Percentiles rank a stretch among this genome's conserved stretches.
Conservation (phyloP, 53 echinoderm and acorn worm species). For the Crossaster papposus region DNA sequence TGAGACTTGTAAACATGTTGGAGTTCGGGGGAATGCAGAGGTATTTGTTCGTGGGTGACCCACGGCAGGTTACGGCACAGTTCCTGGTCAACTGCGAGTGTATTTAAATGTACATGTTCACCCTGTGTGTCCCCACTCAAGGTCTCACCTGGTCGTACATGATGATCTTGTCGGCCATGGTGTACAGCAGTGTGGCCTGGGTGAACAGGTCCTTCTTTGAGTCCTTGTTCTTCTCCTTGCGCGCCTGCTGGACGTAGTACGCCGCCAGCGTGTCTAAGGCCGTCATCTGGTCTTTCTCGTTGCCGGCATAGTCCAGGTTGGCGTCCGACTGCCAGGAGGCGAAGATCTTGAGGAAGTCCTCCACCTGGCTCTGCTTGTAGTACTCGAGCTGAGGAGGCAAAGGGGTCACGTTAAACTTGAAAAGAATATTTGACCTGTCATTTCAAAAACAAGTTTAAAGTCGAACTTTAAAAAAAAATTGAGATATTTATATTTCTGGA, state of each 20-base stretch:
- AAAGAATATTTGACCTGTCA: not conserved
- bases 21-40: no score
- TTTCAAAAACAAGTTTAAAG: no score
- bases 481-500: no score
- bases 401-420: not conserved
- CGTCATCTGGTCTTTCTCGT: slow-evolving; percentile 99
- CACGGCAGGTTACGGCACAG: no score
- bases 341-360: slow-evolving; percentile 99
- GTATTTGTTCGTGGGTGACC: no score
- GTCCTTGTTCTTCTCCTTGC: slow-evolving; percentile 97
- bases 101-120: no score
- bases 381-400: slow-evolving; percentile 80
- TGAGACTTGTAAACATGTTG: no score
- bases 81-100: not conserved
- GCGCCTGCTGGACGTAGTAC: slow-evolving; percentile 96
- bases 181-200: slow-evolving; percentile 94
- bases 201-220: slow-evolving; percentile 96
- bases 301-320: slow-evolving; percentile 83
- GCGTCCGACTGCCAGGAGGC: slow-evolving; percentile 93
- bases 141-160: slow-evolving; percentile 96
- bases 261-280: slow-evolving; percentile 96
- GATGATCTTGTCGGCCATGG: slow-evolving; percentile 98
- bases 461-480: no score
- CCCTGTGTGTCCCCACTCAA: no score
- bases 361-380: slow-evolving; percentile 87